Conservation (phyloP, 2,797 vertebrate species). For the Enteromius paludinosus region DNA sequence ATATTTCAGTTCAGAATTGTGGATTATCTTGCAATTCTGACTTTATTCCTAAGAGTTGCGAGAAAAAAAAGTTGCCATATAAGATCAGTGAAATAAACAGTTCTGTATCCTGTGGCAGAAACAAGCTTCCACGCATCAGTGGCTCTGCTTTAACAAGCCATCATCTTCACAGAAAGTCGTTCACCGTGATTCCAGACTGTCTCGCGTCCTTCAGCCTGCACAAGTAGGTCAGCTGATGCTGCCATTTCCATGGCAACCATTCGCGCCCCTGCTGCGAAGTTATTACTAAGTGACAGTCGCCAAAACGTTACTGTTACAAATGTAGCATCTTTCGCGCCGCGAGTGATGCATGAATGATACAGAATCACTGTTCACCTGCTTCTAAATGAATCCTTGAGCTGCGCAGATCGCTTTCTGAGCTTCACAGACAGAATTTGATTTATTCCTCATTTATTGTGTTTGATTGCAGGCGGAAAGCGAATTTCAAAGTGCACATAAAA, state of each 20-base stretch:
- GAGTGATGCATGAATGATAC: not conserved
- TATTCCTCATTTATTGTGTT: not conserved
- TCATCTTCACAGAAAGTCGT: not conserved
- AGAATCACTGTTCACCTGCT: not conserved
- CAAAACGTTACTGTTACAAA: not conserved
- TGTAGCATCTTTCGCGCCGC: not conserved
- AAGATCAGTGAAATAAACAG: not conserved
- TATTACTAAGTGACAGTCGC: not conserved
- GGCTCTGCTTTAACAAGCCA: not conserved
- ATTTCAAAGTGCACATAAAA: constrained; percentile 3
- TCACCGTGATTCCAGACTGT: not conserved
- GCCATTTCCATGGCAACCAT: constrained; percentile 78
- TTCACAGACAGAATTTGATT: not conserved
- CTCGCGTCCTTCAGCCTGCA: constrained; percentile 67
- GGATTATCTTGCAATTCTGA: not conserved
- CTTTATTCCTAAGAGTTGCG: not conserved
- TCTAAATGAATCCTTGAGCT: not conserved
- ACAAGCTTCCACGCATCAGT: not conserved
- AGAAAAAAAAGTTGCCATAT: not conserved
- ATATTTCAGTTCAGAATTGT: not conserved
- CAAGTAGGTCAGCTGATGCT: constrained; percentile 77
- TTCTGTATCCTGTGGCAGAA: not conserved
- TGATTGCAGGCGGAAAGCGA: not conserved
- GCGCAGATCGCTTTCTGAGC: not conserved
- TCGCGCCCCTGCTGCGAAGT: not conserved